Base-by-base conservation (phyloP, 2,888 invertebrate genomes). In the Agrotis exclamationis region DNA sequence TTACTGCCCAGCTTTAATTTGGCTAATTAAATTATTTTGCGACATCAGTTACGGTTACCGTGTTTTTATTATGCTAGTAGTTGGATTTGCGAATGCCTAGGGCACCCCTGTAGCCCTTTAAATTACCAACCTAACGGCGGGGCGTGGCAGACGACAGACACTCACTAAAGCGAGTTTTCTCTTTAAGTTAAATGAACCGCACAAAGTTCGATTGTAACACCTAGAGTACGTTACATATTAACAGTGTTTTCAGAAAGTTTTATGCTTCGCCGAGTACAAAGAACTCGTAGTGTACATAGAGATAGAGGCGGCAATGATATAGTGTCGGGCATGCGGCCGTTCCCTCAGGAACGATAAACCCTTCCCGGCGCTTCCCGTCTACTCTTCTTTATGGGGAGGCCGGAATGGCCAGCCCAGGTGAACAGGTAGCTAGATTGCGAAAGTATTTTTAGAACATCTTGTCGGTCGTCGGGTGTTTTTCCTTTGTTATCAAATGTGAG, bases 341-440 rank as follows among this genome's bases (percentile, higher is more conserved):
- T 95, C 96, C 96, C 96, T 91, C 87, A 93, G 96, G 96, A 90
- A 92, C 96, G 94, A 96, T 96, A 96, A 96, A 96, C 95, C 96
- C 96, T 94, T 94, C 95, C 93, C 91, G 91, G 85, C 90, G 92
- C 95, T 94, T 94, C 94, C 95, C 94, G 93, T 93, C 93, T 94
- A 93, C 95, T 95, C 95, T 96, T 95, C 96, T 96, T 96, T 96
- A 96, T 96, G 95, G 95, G 93, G 91, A 95, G 95, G 94, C 92
- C 94, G 94, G 94, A 94, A 95, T 93, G 94, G 95, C 93, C 94
- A 93, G 93, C 93, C 93, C 95, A 95, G 95, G 95, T 95, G 95
- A 95, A 92, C 95, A 95, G 95, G 95, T 95, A 94, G 92, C 92
- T 93, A 95, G 94, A 95, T 95, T 95, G 94, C 92, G 91, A 94